Evolutionary conservation across 2,113 vertebrate species (phyloP), one percentile per base, ranked within the genome.

Genomic region (Phalacrocorax aristotelis): DNA sequence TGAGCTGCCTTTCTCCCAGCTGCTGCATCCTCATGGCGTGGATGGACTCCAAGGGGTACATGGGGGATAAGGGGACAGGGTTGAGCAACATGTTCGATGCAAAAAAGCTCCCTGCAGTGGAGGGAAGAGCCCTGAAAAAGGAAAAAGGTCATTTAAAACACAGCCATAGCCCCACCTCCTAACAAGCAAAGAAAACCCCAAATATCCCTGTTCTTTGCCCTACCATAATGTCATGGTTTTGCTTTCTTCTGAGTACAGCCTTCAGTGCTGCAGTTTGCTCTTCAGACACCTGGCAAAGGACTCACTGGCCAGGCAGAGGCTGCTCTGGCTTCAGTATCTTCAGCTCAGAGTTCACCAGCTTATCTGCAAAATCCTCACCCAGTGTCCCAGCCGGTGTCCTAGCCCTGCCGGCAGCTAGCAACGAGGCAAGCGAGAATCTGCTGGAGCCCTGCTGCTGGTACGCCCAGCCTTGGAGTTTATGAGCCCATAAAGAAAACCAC

Each of bases 161-260:
- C 60, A 82, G 14, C 11, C 25, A 32, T 11, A 60, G 18, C 34
- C 58, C 44, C 38, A 18, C 5, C 7, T 64, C 36, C 44, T n/a
- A 44, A 64, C 4, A 32, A 68, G 6, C 3, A 23, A 68, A 54
- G 23, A 66, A 57, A 80, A 2, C 3, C 9, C 26, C 14, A 38
- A 10, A 20, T 21, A 71, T 8, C 30, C 15, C 19, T 27, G 7
- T 64, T 77, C 19, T 65, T 27, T 83, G 23, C 32, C 25, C n/a
- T 40, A 46, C 74, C 86, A 44, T 22, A 81, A 40, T 0, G 0
- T 13, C 0, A 0, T 38, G 17, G 0, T 13, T 81, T 64, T 74
- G 8, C 32, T 62, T 78, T 44, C 68, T 80, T 34, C 49, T 25
- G 10, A 11, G 5, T 36, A 29, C 5, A 36, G 26, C 29, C 42